Conservation (phyloP, 2,113 vertebrate species). For the Dipodomys ordii region DNA sequence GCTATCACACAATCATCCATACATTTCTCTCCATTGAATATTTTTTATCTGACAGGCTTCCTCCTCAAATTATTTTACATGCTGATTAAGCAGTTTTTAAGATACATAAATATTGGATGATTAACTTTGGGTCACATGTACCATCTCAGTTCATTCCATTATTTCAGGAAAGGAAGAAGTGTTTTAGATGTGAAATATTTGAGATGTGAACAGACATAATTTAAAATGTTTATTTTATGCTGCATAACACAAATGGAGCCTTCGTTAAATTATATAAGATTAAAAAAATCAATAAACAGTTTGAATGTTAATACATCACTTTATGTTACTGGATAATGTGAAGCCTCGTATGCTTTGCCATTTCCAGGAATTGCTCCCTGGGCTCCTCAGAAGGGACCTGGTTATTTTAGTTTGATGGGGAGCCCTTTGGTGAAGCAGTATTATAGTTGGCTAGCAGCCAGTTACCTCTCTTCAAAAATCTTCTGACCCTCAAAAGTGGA, state of each 20-base stretch:
- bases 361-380: conserved; percentile 64
- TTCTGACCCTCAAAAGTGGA: conserved; percentile 13
- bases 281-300: conserved; percentile 66
- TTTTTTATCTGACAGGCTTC: conserved; percentile 46
- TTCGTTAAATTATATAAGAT: conserved; percentile 65
- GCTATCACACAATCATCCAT: conserved; percentile 1
- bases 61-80: conserved; percentile 76
- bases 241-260: conserved; percentile 52
- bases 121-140: conserved; percentile 81
- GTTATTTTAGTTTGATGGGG: conserved; percentile 35
- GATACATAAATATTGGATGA: conserved; percentile 83
- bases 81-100: conserved; percentile 81
- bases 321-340: conserved; percentile 43
- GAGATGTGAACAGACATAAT: conserved; percentile 68
- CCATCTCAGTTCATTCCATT: conserved; percentile 73
- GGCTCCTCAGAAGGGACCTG: not conserved
- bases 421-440: not conserved
- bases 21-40: conserved; percentile 46
- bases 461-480: not conserved
- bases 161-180: conserved; percentile 79
- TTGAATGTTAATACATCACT: conserved; percentile 60
- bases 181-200: conserved; percentile 78
- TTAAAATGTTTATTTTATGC: conserved; percentile 62
- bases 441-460: conserved; percentile 13
- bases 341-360: conserved; percentile 32